Conservation (phyloP, 53 echinoderm and acorn worm genomes). For the Paracentrotus lividus region DNA sequence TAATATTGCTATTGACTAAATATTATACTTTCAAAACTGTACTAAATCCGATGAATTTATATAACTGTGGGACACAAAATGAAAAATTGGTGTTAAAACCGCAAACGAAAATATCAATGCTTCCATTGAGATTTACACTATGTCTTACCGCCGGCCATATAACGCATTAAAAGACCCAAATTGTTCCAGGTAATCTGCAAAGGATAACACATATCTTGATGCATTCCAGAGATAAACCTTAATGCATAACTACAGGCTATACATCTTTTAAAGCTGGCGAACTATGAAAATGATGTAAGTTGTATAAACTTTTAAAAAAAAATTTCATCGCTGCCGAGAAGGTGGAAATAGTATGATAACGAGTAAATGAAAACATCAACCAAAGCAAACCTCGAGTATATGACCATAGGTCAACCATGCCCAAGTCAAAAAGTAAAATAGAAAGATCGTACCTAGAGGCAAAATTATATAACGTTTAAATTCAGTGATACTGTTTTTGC, state of each 20-base stretch:
- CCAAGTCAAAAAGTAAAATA: no score
- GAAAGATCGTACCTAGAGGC: no score
- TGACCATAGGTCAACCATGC: not conserved
- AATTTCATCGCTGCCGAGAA: no score
- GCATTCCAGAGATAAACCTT: not conserved
- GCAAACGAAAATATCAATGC: not conserved
- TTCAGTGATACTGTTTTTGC: no score
- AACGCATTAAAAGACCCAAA: not conserved
- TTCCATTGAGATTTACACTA: not conserved
- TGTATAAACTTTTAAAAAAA: not conserved
- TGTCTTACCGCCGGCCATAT: not conserved
- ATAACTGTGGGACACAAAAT: no score
- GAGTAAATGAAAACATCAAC: not conserved
- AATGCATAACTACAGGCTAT: not conserved
- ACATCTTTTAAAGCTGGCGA: not conserved
- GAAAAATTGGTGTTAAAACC: not conserved
- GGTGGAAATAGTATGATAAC: no score
- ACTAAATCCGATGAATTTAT: no score
- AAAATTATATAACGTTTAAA: no score
- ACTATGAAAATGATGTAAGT: not conserved
- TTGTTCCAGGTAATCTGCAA: slow-evolving; percentile 24
- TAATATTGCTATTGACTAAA: no score
- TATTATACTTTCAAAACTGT: no score
- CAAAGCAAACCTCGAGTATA: not conserved
- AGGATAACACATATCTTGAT: slow-evolving; percentile 2